These are phyloP conservation scores for Serinus canaria DNA, from an alignment of 2,113 vertebrate genomes.

Conservation along the genomic window DNA sequence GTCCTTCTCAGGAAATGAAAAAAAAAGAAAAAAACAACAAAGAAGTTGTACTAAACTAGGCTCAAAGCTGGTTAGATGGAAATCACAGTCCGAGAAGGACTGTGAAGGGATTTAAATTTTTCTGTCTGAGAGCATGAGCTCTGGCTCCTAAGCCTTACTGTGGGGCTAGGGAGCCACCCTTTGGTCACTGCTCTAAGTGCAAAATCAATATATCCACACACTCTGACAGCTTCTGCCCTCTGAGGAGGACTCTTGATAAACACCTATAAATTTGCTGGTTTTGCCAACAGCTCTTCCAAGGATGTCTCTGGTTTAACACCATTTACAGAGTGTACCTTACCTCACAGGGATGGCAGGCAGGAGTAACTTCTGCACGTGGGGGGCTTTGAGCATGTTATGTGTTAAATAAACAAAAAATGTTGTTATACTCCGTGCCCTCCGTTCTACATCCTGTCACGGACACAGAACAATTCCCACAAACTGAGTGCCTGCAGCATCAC, in stretches of 20 bases:
- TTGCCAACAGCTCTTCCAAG: not conserved
- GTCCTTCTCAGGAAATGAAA: not conserved
- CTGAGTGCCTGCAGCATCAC: not conserved
- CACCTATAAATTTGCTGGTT: not conserved
- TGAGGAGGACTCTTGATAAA: not conserved
- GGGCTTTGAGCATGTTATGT: not conserved
- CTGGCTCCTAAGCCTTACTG: not conserved
- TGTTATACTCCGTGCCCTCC: not conserved
- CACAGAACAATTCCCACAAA: not conserved
- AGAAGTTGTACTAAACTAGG: not conserved
- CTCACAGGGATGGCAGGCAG: not conserved
- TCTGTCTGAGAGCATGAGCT: not conserved
- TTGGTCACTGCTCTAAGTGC: conserved; percentile 30
- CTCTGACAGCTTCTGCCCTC: not conserved
- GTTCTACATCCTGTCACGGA: not conserved
- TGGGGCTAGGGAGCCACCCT: conserved; percentile 27
- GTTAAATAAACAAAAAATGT: not conserved
- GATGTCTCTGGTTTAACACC: not conserved
- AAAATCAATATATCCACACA: not conserved
- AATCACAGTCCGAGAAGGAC: not conserved
- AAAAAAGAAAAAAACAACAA: not conserved
- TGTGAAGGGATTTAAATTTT: not conserved
- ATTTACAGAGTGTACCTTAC: not conserved
- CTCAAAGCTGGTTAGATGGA: not conserved
- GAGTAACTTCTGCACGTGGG: not conserved